Conservation (phyloP, 1,140 invertebrate genomes). For the Pectinophora gossypiella region DNA sequence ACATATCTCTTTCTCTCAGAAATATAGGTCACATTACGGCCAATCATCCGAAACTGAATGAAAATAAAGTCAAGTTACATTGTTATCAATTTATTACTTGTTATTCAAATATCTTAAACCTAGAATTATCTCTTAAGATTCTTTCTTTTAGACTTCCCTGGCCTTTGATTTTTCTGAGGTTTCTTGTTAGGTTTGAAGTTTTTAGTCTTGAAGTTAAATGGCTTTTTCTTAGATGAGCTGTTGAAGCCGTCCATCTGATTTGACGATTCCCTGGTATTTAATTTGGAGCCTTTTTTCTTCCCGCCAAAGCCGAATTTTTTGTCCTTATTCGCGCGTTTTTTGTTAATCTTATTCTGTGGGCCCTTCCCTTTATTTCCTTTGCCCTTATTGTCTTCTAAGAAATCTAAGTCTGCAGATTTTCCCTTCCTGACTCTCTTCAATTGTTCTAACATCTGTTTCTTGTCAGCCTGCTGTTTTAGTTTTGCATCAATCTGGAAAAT, state of each 20-base stretch:
- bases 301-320: constrained; percentile 96
- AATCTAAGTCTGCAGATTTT: constrained; percentile 84
- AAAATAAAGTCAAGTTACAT: too few species aligned
- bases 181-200: constrained; percentile 46
- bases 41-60: too few species aligned
- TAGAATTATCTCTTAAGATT: constrained; percentile 74
- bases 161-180: constrained; percentile 62
- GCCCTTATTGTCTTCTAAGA: constrained; percentile 82
- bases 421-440: constrained; percentile 91
- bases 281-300: constrained; percentile 93
- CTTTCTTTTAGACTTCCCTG: constrained; percentile 78
- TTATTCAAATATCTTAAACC: not conserved
- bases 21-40: too few species aligned
- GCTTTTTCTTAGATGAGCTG: constrained; percentile 65
- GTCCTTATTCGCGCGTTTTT: constrained; percentile 84
- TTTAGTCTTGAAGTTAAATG: constrained; percentile 53
- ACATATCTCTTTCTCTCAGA: too few species aligned
- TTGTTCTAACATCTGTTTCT: constrained; percentile 88
- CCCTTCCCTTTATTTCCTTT: constrained; percentile 65
- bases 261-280: constrained; percentile 90
- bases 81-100: too few species aligned
- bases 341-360: constrained; percentile 64
- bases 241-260: constrained; percentile 79
- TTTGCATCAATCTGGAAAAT: constrained; percentile 86
- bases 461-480: constrained; percentile 85